Conservation (phyloP, 2,888 invertebrate species). For the Drosophila trichaetosa region DNA sequence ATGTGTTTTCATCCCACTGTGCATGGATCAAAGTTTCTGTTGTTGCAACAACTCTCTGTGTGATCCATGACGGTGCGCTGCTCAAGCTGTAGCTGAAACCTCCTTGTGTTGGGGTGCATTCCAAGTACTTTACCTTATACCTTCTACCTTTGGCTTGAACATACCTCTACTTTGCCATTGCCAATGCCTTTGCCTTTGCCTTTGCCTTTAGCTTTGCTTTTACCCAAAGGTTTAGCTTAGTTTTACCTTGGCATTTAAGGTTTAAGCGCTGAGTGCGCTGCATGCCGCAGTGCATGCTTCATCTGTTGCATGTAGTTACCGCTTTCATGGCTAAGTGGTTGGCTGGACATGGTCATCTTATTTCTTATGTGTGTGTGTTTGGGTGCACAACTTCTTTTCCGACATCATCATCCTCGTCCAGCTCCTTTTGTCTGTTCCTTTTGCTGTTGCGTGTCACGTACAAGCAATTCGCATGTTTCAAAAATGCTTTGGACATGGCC, state of each 20-base stretch:
- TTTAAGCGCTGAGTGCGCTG: conserved; percentile 62
- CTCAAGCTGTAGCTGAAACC: conserved; percentile 36
- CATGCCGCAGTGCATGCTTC: conserved; percentile 79
- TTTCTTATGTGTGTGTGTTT: conserved; percentile 52
- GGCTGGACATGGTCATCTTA: conserved; percentile 77
- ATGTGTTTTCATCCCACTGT: conserved; percentile 23
- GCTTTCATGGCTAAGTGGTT: conserved; percentile 81
- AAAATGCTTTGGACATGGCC: conserved; percentile 81
- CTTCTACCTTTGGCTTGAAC: conserved; percentile 33
- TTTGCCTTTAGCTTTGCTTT: conserved; percentile 36
- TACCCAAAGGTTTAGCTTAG: conserved; percentile 56
- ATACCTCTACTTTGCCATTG: conserved; percentile 38
- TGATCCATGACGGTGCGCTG: conserved; percentile 73
- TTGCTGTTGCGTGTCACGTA: conserved; percentile 84
- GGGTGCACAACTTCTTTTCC: conserved; percentile 47
- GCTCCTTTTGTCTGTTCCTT: conserved; percentile 57
- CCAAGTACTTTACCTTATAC: conserved; percentile 67
- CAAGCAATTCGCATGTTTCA: conserved; percentile 84
- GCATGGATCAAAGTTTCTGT: conserved; percentile 31
- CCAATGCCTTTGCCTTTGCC: conserved; percentile 28
- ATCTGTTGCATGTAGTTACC: conserved; percentile 81
- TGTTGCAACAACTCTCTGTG: conserved; percentile 56
- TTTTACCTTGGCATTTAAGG: conserved; percentile 63
- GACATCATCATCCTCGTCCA: conserved; percentile 28
- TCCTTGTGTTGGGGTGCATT: conserved; percentile 64